phyloP scores from a whole-genome alignment of 2,888 invertebrate species.

The Pinctada fucata region DNA sequence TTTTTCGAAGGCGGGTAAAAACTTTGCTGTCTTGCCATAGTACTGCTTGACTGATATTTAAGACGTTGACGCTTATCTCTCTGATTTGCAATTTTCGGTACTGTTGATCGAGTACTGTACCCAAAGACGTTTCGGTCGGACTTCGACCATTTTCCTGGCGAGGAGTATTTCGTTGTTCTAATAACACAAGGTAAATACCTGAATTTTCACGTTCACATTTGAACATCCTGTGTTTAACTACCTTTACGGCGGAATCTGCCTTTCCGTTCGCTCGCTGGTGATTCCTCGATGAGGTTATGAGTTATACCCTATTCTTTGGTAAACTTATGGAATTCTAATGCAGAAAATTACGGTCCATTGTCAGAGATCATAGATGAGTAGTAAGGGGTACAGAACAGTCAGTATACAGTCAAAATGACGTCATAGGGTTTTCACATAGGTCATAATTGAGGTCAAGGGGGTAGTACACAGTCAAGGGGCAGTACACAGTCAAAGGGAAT shows the following conservation, averaged over 20 bases:
- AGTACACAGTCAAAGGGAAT: too few species aligned
- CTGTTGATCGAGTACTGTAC: too few species aligned
- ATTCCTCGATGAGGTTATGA: conserved; percentile 38
- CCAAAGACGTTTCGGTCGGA: conserved; percentile 37
- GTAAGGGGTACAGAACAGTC: too few species aligned
- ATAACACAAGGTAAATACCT: conserved; percentile 23
- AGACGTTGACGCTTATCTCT: too few species aligned
- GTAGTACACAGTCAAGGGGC: too few species aligned
- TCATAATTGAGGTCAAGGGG: too few species aligned
- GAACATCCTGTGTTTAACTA: conserved; percentile 31
- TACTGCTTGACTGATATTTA: too few species aligned
- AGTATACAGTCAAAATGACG: too few species aligned
- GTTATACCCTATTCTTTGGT: conserved; percentile 35
- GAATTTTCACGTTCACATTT: conserved; percentile 19
- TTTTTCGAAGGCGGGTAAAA: too few species aligned
- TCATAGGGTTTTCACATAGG: too few species aligned
- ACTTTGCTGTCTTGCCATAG: too few species aligned
- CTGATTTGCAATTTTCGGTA: too few species aligned
- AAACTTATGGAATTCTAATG: conserved; percentile 31
- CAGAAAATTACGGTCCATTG: conserved; percentile 38
- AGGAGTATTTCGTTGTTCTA: conserved; percentile 43
- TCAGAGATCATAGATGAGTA: conserved; percentile 11
- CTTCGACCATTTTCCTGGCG: conserved; percentile 35
- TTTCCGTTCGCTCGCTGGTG: conserved; percentile 42
- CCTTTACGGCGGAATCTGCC: conserved; percentile 38